phyloP scores from a whole-genome alignment of 2,888 invertebrate genomes.

The Dicranocentrus wangi region DNA sequence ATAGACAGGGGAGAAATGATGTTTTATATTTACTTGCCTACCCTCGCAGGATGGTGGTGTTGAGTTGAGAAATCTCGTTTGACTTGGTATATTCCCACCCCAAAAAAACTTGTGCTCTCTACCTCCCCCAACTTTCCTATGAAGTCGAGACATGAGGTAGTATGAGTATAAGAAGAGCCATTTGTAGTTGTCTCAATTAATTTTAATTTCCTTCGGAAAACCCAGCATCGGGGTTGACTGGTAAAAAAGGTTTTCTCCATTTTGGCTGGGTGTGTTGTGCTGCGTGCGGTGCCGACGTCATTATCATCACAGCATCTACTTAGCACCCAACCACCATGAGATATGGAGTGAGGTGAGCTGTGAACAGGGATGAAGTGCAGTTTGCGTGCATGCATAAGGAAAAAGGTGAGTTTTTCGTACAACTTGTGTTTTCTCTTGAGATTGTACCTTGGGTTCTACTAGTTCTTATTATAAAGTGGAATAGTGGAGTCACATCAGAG shows the following conservation, averaged over 20 bases:
- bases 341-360: too few species aligned
- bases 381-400: too few species aligned
- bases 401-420: too few species aligned
- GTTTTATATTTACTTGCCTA: background rate
- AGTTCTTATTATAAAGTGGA: too few species aligned
- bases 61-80: conserved; percentile 22
- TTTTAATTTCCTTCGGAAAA: conserved; percentile 21
- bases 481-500: background rate
- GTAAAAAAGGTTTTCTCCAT: background rate
- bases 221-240: conserved; percentile 22
- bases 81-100: too few species aligned
- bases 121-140: background rate
- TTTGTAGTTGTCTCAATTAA: conserved; percentile 40
- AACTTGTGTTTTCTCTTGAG: too few species aligned
- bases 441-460: too few species aligned
- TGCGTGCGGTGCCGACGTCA: too few species aligned
- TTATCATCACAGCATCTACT: too few species aligned
- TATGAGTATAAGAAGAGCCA: conserved; percentile 6
- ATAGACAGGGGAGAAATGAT: conserved; percentile 5
- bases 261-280: too few species aligned
- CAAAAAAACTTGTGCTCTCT: background rate
- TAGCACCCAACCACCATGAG: too few species aligned
- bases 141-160: background rate
- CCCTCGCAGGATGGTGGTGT: background rate
- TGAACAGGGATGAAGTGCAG: too few species aligned